Base-by-base conservation (phyloP, 2,888 invertebrate genomes). In the Magallana nippona region DNA sequence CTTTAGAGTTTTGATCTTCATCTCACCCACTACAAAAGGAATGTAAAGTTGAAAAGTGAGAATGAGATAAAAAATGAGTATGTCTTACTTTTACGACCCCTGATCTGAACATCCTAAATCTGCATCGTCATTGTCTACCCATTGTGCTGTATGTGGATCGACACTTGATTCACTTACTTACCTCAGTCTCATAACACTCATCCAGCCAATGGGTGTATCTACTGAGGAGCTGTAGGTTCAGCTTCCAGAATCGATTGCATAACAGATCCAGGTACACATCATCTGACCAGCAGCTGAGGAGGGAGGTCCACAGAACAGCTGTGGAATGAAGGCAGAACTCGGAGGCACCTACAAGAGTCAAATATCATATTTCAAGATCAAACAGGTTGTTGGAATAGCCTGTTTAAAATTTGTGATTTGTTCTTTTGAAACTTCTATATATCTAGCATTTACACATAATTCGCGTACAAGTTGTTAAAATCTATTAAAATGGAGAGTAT, bases 171-270 rank as follows among this genome's bases (percentile, higher is more conserved):
- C 44, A 3, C 8, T 44, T 5, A 3, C 82, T 79, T 79, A 92
- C 92, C 91, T 93, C 91, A 82, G 91, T 90, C 80, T 90, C 89
- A 81, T 91, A 90, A 56, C 90, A 89, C 82, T 92, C 93, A 79
- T 91, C 90, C 22, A 94, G 87, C 93, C 97, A 98, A n/a, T 96
- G 96, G 13, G 96, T 95, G 93, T 97, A 97, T 91, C 98, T 96
- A 77, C 97, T 96, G 77, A 98, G 92, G 62, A 98, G 95, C 95
- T 98, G 97, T 86, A 98, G 95, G 27, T 96, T 96, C 10, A 98
- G 95, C 94, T 98, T 98, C 96, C 97, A 97, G 95, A 98, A 98
- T 93, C 93, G 89, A 87, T 93, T 94, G 81, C 91, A 90, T 55
- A 95, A 95, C 84, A 97, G 96, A 44, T 96, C 95, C 81, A 99